phyloP scores from a whole-genome alignment of 2,113 vertebrate species.

The Naja naja region DNA sequence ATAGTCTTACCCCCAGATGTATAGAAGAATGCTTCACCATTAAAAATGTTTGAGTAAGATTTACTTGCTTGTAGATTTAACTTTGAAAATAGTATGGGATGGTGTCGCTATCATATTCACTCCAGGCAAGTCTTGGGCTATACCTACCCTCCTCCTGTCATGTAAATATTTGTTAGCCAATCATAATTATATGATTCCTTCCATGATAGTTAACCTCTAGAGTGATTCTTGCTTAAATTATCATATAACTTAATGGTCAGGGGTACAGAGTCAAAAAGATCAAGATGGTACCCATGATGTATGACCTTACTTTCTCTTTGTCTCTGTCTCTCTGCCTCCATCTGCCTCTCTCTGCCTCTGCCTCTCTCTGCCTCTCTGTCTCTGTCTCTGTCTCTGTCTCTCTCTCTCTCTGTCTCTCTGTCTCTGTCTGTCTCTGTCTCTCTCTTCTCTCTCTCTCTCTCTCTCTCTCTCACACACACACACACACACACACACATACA shows the following conservation, averaged over 20 bases:
- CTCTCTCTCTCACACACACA: no score
- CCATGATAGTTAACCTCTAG: not conserved
- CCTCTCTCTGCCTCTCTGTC: no score
- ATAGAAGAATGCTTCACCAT: not conserved
- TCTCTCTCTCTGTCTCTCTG: not conserved
- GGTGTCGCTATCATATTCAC: not conserved
- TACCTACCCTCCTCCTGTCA: not conserved
- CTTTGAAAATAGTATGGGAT: not conserved
- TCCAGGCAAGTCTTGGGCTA: not conserved
- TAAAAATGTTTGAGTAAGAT: not conserved
- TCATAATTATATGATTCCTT: not conserved
- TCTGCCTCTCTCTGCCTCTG: not conserved
- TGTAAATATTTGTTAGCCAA: not conserved
- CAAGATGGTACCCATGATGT: not conserved
- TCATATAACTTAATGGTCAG: not conserved
- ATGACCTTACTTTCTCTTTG: not conserved
- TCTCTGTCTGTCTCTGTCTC: no score
- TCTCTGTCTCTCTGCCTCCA: accelerated
- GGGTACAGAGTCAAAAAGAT: not conserved
- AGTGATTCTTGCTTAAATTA: not conserved
- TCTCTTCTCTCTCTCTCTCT: not conserved
- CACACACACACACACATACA: no score
- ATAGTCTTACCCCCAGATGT: not conserved
- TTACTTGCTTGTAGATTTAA: not conserved
- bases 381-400: not conserved